Evolutionary conservation across 2,888 invertebrate species (phyloP).

Genomic region (Coenonympha arcania): DNA sequence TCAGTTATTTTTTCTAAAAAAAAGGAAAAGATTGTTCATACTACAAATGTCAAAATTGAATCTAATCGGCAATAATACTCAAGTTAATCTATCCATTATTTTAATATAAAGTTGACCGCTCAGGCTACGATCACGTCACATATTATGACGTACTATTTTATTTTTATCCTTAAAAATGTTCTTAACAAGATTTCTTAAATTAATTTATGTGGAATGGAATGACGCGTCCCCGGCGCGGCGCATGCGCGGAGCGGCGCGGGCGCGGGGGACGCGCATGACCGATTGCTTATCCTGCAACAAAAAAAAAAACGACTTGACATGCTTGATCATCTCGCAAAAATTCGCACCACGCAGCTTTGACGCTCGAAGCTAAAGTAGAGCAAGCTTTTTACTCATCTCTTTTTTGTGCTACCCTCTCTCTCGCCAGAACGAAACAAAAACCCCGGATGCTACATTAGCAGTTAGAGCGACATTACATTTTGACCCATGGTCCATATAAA

Average conservation of each 20-base stretch:
- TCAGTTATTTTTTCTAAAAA: no score
- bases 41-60: constrained; percentile 55
- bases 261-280: constrained; percentile 59
- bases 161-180: constrained; percentile 64
- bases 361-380: no score
- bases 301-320: neutral
- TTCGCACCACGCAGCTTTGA: no score
- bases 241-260: constrained; percentile 16
- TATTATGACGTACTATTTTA: constrained; percentile 60
- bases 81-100: constrained; percentile 70
- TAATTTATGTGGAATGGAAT: constrained; percentile 73
- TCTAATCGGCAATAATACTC: constrained; percentile 73
- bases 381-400: no score
- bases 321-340: no score
- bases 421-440: no score
- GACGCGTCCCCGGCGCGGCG: constrained; percentile 66
- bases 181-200: constrained; percentile 70
- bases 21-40: constrained; percentile 47
- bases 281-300: constrained; percentile 71
- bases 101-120: constrained; percentile 57
- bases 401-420: no score
- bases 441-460: no score
- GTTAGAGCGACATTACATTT: no score
- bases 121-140: constrained; percentile 47
- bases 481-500: no score